phyloP scores from a whole-genome alignment of 1,140 invertebrate species.

The Zaprionus nigranus region DNA sequence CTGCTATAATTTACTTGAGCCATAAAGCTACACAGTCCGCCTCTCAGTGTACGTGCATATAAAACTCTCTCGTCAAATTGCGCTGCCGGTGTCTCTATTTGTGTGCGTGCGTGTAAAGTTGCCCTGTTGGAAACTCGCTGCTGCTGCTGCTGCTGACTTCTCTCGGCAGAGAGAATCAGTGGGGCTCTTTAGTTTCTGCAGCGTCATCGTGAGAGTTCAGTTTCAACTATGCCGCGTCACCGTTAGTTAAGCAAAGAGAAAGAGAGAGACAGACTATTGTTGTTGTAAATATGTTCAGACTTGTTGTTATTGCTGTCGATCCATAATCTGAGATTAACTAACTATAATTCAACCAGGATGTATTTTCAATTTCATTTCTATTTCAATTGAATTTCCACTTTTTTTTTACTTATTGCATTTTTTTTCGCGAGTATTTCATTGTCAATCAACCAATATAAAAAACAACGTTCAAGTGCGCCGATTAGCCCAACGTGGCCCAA shows the following conservation, averaged over 20 bases:
- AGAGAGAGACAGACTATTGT: conserved; percentile 2
- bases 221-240: conserved; percentile 57
- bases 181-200: conserved; percentile 61
- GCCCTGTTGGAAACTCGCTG: conserved; percentile 15
- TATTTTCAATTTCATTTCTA: conserved; percentile 44
- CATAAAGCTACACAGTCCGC: conserved; percentile 18
- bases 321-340: conserved; percentile 66
- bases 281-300: background rate
- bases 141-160: conserved; percentile 5
- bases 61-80: conserved; percentile 56
- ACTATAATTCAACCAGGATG: conserved; percentile 12
- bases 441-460: conserved; percentile 13
- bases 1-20: conserved; percentile 23
- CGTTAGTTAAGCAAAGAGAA: conserved; percentile 62
- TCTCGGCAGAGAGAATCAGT: conserved; percentile 25
- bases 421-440: conserved; percentile 23
- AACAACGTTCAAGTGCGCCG: background rate
- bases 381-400: conserved; percentile 21
- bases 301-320: conserved; percentile 50
- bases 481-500: conserved; percentile 27
- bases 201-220: conserved; percentile 74
- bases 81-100: background rate
- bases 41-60: conserved; percentile 14
- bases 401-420: conserved; percentile 37
- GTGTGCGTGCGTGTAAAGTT: conserved; percentile 21